phyloP scores from a whole-genome alignment of 2,797 vertebrate species.

The Xiphophorus birchmanni region DNA sequence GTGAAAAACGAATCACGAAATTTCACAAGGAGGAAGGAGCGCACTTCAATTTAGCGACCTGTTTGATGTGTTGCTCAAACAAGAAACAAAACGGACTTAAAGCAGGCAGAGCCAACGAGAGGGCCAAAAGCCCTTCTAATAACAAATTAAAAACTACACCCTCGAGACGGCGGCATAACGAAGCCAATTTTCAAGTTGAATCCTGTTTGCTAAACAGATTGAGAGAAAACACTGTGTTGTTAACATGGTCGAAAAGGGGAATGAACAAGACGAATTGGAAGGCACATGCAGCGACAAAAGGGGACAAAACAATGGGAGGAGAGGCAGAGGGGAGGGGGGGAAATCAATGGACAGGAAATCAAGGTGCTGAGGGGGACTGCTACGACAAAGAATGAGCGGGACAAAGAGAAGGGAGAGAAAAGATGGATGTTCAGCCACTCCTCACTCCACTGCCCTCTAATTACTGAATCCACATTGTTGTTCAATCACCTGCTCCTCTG shows the following conservation, averaged over 20 bases:
- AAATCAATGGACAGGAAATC: conserved; percentile 60
- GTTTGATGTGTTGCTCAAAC: not conserved
- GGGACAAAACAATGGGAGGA: conserved; percentile 9
- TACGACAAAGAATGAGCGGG: conserved; percentile 19
- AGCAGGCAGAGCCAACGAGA: not conserved
- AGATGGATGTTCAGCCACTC: conserved; percentile 53
- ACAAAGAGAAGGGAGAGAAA: conserved; percentile 39
- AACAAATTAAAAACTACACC: not conserved
- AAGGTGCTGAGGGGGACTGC: conserved; percentile 25
- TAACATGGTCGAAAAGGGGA: not conserved
- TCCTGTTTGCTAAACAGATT: not conserved
- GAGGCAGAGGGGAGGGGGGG: not conserved
- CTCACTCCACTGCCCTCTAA: conserved; percentile 61
- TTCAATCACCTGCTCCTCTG: conserved; percentile 49
- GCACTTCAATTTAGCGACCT: not conserved
- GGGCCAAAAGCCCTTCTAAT: not conserved
- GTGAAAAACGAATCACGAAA: not conserved
- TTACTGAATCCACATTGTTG: conserved; percentile 52
- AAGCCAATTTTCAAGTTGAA: not conserved
- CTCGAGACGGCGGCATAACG: not conserved
- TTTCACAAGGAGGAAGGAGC: not conserved
- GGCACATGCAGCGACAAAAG: conserved; percentile 14
- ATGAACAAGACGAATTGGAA: conserved; percentile 1
- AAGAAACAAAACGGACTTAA: not conserved
- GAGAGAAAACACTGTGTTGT: not conserved